Evolutionary conservation across 1,140 invertebrate genomes (phyloP).

Genomic region (Agraylea sexmaculata): DNA sequence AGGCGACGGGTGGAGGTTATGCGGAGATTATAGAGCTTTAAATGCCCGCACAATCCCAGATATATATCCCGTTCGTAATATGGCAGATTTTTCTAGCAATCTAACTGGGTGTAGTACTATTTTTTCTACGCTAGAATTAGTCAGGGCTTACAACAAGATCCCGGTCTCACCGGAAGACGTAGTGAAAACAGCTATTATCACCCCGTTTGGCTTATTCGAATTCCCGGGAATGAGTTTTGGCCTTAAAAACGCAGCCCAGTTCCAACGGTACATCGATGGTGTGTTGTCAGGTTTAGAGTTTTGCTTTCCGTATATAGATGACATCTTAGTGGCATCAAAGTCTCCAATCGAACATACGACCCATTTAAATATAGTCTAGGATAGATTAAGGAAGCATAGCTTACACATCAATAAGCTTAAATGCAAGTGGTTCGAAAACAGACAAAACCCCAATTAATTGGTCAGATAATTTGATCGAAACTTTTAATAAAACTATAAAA

Average conservation of each 20-base stretch:
- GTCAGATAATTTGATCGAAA: neutral
- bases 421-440: slow-evolving; percentile 11
- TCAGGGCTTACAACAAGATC: slow-evolving; percentile 35
- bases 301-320: slow-evolving; percentile 37
- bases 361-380: slow-evolving; percentile 19
- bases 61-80: slow-evolving; percentile 28
- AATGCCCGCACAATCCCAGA: slow-evolving; percentile 34
- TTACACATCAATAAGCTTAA: slow-evolving; percentile 20
- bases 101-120: slow-evolving; percentile 21
- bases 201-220: slow-evolving; percentile 29
- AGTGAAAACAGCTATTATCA: slow-evolving; percentile 31
- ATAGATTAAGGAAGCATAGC: slow-evolving; percentile 17
- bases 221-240: slow-evolving; percentile 32
- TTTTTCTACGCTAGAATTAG: slow-evolving; percentile 32
- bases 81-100: slow-evolving; percentile 23
- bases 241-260: slow-evolving; percentile 34
- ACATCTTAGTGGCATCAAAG: slow-evolving; percentile 35
- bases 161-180: slow-evolving; percentile 23
- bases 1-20: slow-evolving; percentile 22
- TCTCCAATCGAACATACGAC: slow-evolving; percentile 21
- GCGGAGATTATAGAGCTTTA: slow-evolving; percentile 22
- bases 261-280: slow-evolving; percentile 39
- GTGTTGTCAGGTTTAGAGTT: slow-evolving; percentile 29
- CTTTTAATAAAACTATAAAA: neutral
- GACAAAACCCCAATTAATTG: slow-evolving; percentile 1